Conservation (phyloP, 2,113 vertebrate genomes). For the Collichthys lucidus region DNA sequence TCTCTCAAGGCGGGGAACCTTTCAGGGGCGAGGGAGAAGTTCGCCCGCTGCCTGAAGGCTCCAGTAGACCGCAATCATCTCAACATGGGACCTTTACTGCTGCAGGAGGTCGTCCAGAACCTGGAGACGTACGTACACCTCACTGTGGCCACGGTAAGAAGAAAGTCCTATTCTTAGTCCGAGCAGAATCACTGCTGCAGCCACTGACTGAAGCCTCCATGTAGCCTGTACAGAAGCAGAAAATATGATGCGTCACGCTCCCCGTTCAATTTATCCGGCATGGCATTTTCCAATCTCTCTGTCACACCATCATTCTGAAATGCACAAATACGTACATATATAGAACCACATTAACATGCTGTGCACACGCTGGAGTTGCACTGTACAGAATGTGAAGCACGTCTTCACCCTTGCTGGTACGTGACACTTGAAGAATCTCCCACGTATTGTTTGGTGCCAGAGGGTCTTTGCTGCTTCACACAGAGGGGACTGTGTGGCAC, state of each 20-base stretch:
- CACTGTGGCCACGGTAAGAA: conserved; percentile 81
- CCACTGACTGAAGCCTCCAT: too few species aligned
- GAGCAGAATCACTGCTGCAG: too few species aligned
- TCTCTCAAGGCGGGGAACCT: conserved; percentile 93
- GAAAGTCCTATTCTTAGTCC: background rate
- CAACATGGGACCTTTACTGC: conserved; percentile 86
- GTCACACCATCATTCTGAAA: background rate
- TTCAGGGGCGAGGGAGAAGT: conserved; percentile 91
- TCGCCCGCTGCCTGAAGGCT: conserved; percentile 90
- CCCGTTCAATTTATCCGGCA: background rate
- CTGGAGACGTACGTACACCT: conserved; percentile 89
- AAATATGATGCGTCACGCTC: background rate
- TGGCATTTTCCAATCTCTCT: background rate
- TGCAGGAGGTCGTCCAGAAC: conserved; percentile 94
- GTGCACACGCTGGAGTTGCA: background rate
- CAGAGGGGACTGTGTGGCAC: background rate
- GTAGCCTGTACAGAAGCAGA: background rate
- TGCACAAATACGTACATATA: background rate
- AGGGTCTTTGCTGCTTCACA: background rate
- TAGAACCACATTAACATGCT: background rate
- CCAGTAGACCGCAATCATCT: conserved; percentile 94
- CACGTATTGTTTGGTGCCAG: background rate
- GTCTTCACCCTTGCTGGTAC: background rate
- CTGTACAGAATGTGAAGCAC: conserved; percentile 14
- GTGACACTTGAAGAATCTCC: conserved; percentile 29